phyloP scores from a whole-genome alignment of 2,113 vertebrate species.

The Canis aureus region DNA sequence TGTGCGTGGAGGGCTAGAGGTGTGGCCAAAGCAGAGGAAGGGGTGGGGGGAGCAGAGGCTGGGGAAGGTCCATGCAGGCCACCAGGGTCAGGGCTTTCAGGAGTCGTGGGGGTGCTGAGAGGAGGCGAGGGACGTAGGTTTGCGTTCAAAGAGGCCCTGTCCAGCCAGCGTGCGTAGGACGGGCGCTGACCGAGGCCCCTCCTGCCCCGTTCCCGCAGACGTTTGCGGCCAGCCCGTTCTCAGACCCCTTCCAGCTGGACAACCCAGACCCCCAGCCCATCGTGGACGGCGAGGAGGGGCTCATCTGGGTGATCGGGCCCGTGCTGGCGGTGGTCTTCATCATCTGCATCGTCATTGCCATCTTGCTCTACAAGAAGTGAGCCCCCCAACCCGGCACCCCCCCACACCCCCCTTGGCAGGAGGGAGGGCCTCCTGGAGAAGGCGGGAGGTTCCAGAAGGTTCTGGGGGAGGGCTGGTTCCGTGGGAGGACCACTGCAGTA shows the following conservation, averaged over 20 bases:
- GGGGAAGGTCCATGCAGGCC: neutral
- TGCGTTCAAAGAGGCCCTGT: neutral
- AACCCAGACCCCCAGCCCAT: constrained; percentile 92
- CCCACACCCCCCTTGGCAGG: neutral
- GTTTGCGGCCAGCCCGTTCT: constrained; percentile 96
- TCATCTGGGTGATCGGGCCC: constrained; percentile 99
- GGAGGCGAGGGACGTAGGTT: neutral
- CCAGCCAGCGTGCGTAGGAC: accelerated
- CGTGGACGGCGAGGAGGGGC: constrained; percentile 95
- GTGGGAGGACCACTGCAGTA: neutral
- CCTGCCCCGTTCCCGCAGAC: constrained; percentile 80
- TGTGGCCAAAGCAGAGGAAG: neutral
- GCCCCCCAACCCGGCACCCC: constrained; percentile 51
- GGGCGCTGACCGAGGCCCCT: accelerated
- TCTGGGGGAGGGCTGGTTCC: neutral
- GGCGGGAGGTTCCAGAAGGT: neutral
- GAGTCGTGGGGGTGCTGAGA: accelerated
- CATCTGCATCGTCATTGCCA: constrained; percentile 99
- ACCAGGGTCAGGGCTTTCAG: neutral
- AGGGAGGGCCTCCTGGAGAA: neutral
- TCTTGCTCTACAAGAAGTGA: constrained; percentile 99
- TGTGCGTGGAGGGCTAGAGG: neutral
- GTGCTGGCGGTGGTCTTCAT: constrained; percentile 99
- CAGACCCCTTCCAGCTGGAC: constrained; percentile 93
- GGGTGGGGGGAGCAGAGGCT: accelerated